Conservation (phyloP, 2,797 vertebrate genomes). For the Microhierax caerulescens region DNA sequence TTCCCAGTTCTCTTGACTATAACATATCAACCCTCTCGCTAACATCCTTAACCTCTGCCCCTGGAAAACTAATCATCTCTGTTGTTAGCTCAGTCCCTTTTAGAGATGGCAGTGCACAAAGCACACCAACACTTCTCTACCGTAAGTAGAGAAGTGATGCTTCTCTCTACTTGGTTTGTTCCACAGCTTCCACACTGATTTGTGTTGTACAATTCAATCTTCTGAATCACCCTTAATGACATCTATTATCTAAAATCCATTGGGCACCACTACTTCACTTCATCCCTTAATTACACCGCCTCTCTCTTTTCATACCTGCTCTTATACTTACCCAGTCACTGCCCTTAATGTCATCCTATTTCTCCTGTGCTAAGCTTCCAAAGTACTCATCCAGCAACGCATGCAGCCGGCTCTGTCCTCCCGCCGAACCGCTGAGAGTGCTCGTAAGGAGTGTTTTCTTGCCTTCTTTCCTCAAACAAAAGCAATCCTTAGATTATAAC, state of each 20-base stretch:
- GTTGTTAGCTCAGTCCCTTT: constrained; percentile 60
- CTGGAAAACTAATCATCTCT: constrained; percentile 67
- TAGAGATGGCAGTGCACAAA: constrained; percentile 59
- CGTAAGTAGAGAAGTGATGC: constrained; percentile 33
- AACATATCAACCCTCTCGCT: constrained; percentile 60
- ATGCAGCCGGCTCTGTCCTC: constrained; percentile 27
- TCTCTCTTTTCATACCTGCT: constrained; percentile 65
- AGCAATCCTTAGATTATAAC: constrained; percentile 41
- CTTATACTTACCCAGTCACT: constrained; percentile 55
- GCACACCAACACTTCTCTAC: constrained; percentile 57
- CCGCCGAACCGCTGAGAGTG: background rate
- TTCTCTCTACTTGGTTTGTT: constrained; percentile 62
- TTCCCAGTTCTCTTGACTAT: constrained; percentile 65
- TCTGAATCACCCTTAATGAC: constrained; percentile 70
- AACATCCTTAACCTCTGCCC: constrained; percentile 67
- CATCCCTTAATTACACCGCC: constrained; percentile 64
- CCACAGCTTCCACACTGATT: constrained; percentile 61
- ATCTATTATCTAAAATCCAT: constrained; percentile 70
- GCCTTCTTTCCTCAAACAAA: constrained; percentile 62
- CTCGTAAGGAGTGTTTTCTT: constrained; percentile 52
- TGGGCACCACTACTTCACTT: constrained; percentile 63
- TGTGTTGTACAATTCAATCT: constrained; percentile 68
- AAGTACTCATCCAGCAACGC: constrained; percentile 34
- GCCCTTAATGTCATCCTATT: constrained; percentile 68
- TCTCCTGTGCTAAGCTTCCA: constrained; percentile 61